Conservation (phyloP, 2,113 vertebrate genomes). For the Eurypyga helias region DNA sequence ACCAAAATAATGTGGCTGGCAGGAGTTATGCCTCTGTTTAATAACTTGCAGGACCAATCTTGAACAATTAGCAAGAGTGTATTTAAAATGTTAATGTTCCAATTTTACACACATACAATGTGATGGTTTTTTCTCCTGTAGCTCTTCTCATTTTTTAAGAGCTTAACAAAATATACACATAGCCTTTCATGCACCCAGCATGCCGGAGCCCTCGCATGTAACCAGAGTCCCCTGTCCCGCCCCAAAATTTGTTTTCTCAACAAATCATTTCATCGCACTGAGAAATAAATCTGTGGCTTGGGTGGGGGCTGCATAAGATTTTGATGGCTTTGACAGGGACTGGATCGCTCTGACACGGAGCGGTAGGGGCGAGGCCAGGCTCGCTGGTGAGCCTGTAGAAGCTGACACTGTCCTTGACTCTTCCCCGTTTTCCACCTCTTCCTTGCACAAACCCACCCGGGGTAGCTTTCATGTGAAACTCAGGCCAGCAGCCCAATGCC, state of each 20-base stretch:
- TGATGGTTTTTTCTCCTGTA: constrained; percentile 27
- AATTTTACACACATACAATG: constrained; percentile 15
- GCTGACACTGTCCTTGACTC: background rate
- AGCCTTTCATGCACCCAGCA: background rate
- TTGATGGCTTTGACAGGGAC: background rate
- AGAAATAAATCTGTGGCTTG: background rate
- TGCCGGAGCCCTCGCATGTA: background rate
- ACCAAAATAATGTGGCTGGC: constrained; percentile 37
- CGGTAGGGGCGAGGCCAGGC: background rate
- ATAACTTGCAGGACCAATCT: constrained; percentile 29
- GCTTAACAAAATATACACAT: background rate
- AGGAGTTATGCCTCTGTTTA: constrained; percentile 31
- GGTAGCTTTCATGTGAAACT: background rate
- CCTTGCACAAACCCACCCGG: background rate
- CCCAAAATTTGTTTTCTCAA: background rate
- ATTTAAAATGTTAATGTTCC: constrained; percentile 40
- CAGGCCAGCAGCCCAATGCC: background rate
- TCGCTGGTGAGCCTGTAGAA: background rate
- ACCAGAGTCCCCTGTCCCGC: background rate
- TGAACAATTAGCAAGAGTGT: constrained; percentile 15
- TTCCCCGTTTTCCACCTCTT: background rate
- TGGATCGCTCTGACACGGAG: background rate
- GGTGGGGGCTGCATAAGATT: background rate
- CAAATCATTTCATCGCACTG: background rate
- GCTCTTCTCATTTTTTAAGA: constrained; percentile 2